Conservation (phyloP, 2,888 invertebrate genomes). For the Microplitis manilae region DNA sequence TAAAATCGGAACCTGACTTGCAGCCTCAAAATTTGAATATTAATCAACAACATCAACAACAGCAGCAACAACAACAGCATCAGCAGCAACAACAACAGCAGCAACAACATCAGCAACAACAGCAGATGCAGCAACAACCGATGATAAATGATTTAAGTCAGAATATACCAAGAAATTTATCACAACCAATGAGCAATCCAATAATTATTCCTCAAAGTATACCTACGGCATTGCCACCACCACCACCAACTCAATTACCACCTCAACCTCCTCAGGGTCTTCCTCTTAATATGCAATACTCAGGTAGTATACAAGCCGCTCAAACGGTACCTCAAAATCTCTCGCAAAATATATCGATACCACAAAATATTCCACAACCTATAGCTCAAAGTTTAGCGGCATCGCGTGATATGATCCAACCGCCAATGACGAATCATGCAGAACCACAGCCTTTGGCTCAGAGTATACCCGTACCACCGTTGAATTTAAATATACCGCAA, state of each 20-base stretch:
- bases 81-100: constrained; percentile 53
- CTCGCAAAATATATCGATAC: constrained; percentile 62
- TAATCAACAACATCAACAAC: constrained; percentile 55
- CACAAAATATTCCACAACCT: constrained; percentile 56
- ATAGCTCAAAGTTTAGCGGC: constrained; percentile 45
- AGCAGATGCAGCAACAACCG: constrained; percentile 45
- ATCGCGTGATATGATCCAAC: constrained; percentile 45
- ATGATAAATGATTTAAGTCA: constrained; percentile 59
- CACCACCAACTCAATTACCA: constrained; percentile 54
- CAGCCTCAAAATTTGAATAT: not conserved
- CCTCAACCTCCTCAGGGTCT: constrained; percentile 60
- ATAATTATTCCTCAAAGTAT: constrained; percentile 41
- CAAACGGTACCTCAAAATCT: constrained; percentile 68
- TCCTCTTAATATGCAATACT: constrained; percentile 67
- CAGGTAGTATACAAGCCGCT: constrained; percentile 57
- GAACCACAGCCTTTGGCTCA: constrained; percentile 51
- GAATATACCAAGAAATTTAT: constrained; percentile 63
- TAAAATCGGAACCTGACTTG: constrained; percentile 55
- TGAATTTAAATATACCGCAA: constrained; percentile 68
- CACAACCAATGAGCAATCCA: constrained; percentile 62
- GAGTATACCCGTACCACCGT: constrained; percentile 58
- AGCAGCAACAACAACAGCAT: constrained; percentile 62
- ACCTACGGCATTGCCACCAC: constrained; percentile 35
- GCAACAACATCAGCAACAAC: constrained; percentile 50
- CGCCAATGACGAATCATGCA: constrained; percentile 50